phyloP scores from a whole-genome alignment of 92 coral and sea anemone genomes.

The Bergia sp. region DNA sequence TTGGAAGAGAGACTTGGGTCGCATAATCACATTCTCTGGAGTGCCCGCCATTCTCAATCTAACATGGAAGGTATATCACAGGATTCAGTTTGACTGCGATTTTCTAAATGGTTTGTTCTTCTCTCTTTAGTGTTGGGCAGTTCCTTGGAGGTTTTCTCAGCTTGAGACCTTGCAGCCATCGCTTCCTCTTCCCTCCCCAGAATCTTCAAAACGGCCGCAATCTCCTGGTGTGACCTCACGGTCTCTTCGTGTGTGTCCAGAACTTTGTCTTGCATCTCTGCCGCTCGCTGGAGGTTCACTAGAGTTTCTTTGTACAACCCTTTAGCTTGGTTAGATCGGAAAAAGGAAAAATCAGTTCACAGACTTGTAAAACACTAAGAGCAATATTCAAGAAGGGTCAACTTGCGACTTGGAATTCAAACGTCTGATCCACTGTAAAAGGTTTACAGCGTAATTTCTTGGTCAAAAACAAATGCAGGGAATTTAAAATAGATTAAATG shows the following conservation, averaged over 20 bases:
- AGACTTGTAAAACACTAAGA: no score
- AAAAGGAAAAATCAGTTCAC: not conserved
- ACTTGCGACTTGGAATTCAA: no score
- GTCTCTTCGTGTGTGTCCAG: constrained; percentile 51
- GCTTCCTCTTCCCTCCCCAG: constrained; percentile 45
- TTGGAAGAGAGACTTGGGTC: no score
- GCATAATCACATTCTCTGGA: no score
- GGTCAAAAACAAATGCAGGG: no score
- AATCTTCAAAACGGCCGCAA: constrained; percentile 7
- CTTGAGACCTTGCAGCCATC: constrained; percentile 2
- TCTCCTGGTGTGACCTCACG: constrained; percentile 31
- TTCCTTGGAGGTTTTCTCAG: not conserved
- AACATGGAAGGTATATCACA: not conserved
- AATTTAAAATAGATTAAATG: no score
- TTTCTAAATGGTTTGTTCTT: not conserved
- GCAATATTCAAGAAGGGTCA: no score
- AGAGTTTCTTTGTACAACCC: constrained; percentile 32
- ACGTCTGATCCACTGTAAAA: no score
- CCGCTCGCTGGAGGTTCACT: constrained; percentile 21
- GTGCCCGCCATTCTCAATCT: no score
- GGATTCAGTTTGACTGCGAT: not conserved
- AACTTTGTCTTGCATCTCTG: constrained; percentile 37
- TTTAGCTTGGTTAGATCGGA: not conserved
- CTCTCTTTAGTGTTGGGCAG: not conserved
- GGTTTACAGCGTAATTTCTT: no score